phyloP scores from a whole-genome alignment of 1,140 invertebrate species.

The Drosophila melanica region DNA sequence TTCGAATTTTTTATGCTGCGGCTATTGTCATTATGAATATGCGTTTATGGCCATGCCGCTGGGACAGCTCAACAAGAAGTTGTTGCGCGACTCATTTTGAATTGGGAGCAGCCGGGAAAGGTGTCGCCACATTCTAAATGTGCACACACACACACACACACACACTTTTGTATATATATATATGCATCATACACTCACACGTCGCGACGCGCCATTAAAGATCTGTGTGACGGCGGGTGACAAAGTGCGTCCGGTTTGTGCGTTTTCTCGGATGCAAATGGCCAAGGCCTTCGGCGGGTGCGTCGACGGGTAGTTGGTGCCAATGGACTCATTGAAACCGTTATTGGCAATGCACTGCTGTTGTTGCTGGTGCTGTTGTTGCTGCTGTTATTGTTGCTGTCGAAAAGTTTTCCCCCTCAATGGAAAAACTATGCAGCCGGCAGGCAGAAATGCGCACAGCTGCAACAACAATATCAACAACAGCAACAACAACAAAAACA shows the following conservation, averaged over 20 bases:
- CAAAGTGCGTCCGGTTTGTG: constrained; percentile 78
- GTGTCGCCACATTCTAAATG: constrained; percentile 48
- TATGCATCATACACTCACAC: constrained; percentile 54
- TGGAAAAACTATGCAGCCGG: constrained; percentile 47
- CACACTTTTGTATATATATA: neutral
- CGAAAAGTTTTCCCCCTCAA: constrained; percentile 41
- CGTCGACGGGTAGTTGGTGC: constrained; percentile 22
- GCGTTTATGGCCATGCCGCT: neutral
- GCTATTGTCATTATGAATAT: constrained; percentile 14
- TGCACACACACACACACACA: constrained; percentile 1
- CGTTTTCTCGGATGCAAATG: constrained; percentile 72
- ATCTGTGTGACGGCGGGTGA: constrained; percentile 59
- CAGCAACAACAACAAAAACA: neutral
- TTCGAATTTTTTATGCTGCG: constrained; percentile 5
- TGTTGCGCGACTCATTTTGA: constrained; percentile 32
- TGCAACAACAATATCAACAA: constrained; percentile 33
- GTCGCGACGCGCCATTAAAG: constrained; percentile 70
- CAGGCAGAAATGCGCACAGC: constrained; percentile 47
- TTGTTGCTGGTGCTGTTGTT: constrained; percentile 15
- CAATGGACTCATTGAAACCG: constrained; percentile 48
- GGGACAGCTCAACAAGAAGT: no score
- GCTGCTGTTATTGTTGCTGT: constrained; percentile 16
- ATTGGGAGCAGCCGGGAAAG: constrained; percentile 59
- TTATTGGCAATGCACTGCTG: constrained; percentile 57
- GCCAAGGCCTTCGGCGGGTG: constrained; percentile 32